Base-by-base conservation (phyloP, 2,888 invertebrate genomes). In the Pachycephus smyrnensis region DNA sequence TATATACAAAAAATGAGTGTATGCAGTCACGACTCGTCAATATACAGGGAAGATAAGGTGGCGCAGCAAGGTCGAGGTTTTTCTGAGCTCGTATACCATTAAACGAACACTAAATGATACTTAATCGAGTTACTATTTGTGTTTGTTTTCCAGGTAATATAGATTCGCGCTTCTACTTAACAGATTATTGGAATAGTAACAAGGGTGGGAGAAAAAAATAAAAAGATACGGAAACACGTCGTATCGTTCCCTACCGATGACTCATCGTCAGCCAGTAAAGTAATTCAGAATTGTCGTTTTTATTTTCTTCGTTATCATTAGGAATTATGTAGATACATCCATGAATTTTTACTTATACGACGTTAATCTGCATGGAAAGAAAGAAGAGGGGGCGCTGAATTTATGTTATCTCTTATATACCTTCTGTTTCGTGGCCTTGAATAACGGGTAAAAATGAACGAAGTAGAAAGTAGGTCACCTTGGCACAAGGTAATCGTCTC, bases 401-500 rank as follows among this genome's bases (percentile, higher is more conserved):
- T 55, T 23, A 35, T 35, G 23, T 55, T 23, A 55, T 55, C 55
- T 55, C 55, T 23, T 9, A 55, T 2, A 55, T 9, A 55, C 55
- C 23, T 23, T 55, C 55, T 23, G 15, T 55, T 55, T 9, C 23
- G 23, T 55, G 55, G 55, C 55, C 55, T 55, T 55, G 55, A 55
- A 55, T 32, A 71, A 30, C 71, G 71, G 23, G 33, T 6, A 30
- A 71, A 71, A 71, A 15, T 23, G 9, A 33, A 71, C 30, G 30
- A 32, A 33, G 23, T 76, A 78, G 84, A 84, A 84, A 84, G 80
- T 81, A 84, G 84, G 84, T 83, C 83, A 78, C 77, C 79, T 80
- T 82, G 75, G 78, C 73, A 40, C 77, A 37, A 68, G 75, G 80
- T 77, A 78, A 55, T 79, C 81, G 80, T 84, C 81, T 80, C 78